These are phyloP conservation scores for Pangasianodon gigas DNA, from an alignment of 2,113 vertebrate genomes.

Conservation along the genomic window DNA sequence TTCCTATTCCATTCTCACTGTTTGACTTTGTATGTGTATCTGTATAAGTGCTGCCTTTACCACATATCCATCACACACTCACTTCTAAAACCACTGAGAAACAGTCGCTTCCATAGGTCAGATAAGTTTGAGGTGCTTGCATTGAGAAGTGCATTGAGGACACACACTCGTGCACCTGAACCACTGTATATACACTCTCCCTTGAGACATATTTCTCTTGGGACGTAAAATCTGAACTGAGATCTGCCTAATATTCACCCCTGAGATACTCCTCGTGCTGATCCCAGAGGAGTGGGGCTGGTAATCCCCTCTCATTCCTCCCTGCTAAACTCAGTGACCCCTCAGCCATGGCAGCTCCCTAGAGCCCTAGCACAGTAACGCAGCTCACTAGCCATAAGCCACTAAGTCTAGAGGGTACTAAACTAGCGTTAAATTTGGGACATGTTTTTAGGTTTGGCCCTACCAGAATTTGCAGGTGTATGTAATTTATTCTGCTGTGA, in stretches of 20 bases:
- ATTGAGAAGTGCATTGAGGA: conserved; percentile 30
- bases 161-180: conserved; percentile 42
- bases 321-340: conserved; percentile 35
- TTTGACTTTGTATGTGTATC: neutral
- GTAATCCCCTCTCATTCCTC: conserved; percentile 52
- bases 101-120: conserved; percentile 40
- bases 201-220: conserved; percentile 28
- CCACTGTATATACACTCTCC: conserved; percentile 19
- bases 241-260: conserved; percentile 28
- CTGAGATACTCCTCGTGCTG: conserved; percentile 35
- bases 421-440: conserved; percentile 23
- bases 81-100: conserved; percentile 28
- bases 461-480: conserved; percentile 34
- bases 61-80: neutral
- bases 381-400: neutral
- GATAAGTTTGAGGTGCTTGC: conserved; percentile 37
- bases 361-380: conserved; percentile 3
- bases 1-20: neutral
- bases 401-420: conserved; percentile 9
- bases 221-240: conserved; percentile 46
- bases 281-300: conserved; percentile 34
- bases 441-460: conserved; percentile 32
- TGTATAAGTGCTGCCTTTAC: neutral
- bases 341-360: neutral
- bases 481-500: conserved; percentile 24